Evolutionary conservation across 2,113 vertebrate species (phyloP).

Genomic region (Spizaetus ornatus): DNA sequence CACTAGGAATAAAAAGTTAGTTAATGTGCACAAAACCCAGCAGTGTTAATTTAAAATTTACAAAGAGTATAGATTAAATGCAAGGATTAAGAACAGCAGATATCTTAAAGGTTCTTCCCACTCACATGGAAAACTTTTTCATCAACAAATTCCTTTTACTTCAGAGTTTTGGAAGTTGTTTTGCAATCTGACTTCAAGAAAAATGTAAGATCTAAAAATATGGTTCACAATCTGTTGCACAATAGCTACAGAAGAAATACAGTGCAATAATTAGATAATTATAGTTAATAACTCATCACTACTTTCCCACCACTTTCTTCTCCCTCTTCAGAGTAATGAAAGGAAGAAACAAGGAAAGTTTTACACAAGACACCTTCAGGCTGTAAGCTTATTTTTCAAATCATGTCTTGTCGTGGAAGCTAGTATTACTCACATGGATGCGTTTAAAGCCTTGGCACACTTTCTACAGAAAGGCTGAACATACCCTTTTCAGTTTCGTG

Average conservation of each 20-base stretch:
- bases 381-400: conserved; percentile 46
- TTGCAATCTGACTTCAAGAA: conserved; percentile 49
- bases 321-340: conserved; percentile 36
- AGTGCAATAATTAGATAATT: conserved; percentile 37
- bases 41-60: neutral
- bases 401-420: neutral
- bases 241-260: conserved; percentile 30
- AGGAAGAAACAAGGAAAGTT: conserved; percentile 48
- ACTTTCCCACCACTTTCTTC: conserved; percentile 47
- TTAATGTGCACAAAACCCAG: neutral
- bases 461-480: neutral
- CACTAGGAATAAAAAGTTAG: neutral
- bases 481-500: neutral
- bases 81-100: neutral
- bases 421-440: conserved; percentile 25
- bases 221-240: conserved; percentile 43
- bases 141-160: conserved; percentile 29
- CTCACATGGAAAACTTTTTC: neutral
- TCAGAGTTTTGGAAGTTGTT: conserved; percentile 36
- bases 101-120: neutral
- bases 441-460: neutral
- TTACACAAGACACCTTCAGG: conserved; percentile 36
- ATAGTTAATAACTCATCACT: conserved; percentile 50
- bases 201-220: conserved; percentile 37
- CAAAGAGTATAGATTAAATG: neutral